Percentiles rank a stretch among this genome's conserved stretches.
Conservation (phyloP, 2,113 vertebrate species). For the Hypocryptadius cinnamomeus region DNA sequence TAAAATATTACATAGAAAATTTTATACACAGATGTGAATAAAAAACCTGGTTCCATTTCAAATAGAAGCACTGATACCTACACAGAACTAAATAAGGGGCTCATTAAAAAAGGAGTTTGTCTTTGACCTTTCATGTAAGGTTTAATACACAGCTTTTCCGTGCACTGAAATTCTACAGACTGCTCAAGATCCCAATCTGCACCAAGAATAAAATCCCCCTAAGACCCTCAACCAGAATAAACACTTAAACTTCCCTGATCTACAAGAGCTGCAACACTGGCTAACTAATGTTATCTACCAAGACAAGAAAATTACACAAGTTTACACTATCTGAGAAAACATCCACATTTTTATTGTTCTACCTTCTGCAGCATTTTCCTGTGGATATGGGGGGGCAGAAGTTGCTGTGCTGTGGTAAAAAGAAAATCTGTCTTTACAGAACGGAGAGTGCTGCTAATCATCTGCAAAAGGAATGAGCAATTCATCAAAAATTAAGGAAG, state of each 20-base stretch:
- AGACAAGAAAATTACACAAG: background rate
- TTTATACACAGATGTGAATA: background rate
- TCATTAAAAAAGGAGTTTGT: background rate
- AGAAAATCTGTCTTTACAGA: background rate
- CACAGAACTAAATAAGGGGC: background rate
- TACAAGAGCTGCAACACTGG: background rate
- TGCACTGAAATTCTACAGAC: background rate
- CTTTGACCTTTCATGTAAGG: background rate
- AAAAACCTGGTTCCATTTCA: background rate
- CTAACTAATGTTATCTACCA: background rate
- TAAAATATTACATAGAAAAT: background rate
- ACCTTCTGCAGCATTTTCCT: background rate
- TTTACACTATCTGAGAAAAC: background rate
- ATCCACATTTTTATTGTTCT: background rate
- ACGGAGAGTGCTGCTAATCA: background rate
- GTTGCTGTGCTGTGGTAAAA: background rate
- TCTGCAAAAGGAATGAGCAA: background rate
- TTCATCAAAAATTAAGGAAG: background rate
- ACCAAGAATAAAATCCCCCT: background rate
- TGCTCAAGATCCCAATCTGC: background rate
- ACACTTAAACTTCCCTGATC: background rate
- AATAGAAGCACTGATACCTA: background rate
- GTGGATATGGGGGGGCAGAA: background rate
- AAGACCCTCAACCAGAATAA: background rate
- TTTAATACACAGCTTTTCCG: background rate